Evolutionary conservation across 2,888 invertebrate genomes (phyloP).

Genomic region (Maniola hyperantus): DNA sequence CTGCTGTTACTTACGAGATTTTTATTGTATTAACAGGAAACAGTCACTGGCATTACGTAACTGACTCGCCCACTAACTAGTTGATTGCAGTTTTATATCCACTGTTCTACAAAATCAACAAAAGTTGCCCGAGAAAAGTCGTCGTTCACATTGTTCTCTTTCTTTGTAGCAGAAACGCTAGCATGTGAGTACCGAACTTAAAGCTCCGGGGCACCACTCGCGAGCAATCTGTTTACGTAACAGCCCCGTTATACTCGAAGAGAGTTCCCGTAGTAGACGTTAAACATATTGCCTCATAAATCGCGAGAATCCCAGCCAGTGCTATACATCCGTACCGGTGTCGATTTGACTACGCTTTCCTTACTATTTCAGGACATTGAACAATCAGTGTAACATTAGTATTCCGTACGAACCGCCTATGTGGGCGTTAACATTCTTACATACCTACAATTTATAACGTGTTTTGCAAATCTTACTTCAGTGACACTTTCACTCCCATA

Average conservation of each 20-base stretch:
- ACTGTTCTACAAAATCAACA: not conserved
- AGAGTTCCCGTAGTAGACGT: conserved; percentile 80
- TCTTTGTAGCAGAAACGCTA: not conserved
- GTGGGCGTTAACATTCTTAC: not conserved
- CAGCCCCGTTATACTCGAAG: conserved; percentile 80
- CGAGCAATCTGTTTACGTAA: conserved; percentile 82
- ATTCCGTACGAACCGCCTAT: conserved; percentile 13
- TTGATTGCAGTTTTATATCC: not conserved
- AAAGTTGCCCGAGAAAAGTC: not conserved
- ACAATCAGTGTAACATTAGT: conserved; percentile 31
- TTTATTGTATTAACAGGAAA: no score
- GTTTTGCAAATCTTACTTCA: conserved; percentile 1
- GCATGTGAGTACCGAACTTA: conserved; percentile 13
- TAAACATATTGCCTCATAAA: conserved; percentile 83
- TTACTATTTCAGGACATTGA: conserved; percentile 59
- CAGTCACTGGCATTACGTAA: not conserved
- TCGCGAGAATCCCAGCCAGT: conserved; percentile 78
- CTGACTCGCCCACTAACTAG: not conserved
- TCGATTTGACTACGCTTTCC: conserved; percentile 80
- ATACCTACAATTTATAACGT: not conserved
- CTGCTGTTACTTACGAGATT: no score
- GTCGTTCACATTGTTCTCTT: not conserved
- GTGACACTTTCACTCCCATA: not conserved
- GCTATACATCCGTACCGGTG: conserved; percentile 70
- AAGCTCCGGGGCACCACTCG: conserved; percentile 47